Percentiles rank a stretch among this genome's conserved stretches.
Evolutionary conservation across 2,797 vertebrate species (phyloP).

Genomic region (Leptatherina wallacei): DNA sequence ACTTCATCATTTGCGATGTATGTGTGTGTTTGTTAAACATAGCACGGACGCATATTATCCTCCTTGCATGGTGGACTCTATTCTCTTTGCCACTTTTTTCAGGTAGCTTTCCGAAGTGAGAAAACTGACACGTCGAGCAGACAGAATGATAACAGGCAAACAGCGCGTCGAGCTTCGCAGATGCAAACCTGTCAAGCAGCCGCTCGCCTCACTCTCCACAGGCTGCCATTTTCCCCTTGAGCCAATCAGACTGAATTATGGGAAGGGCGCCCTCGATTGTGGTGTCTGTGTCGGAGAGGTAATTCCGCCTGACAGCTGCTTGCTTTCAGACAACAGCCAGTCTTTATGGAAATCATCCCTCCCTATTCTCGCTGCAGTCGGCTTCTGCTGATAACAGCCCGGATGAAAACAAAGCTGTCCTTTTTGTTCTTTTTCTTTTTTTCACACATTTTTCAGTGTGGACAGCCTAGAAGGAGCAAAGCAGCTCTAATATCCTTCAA

Average conservation of each 20-base stretch:
- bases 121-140: slow-evolving; percentile 61
- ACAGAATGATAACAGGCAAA: slow-evolving; percentile 81
- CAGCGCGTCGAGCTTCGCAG: slow-evolving; percentile 53
- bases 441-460: slow-evolving; percentile 17
- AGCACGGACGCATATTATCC: slow-evolving; percentile 1
- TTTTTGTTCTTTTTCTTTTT: slow-evolving; percentile 43
- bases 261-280: slow-evolving; percentile 81
- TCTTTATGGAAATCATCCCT: slow-evolving; percentile 83
- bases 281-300: slow-evolving; percentile 80
- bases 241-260: slow-evolving; percentile 85
- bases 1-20: not conserved
- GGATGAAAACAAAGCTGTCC: slow-evolving; percentile 71
- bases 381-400: slow-evolving; percentile 66
- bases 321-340: slow-evolving; percentile 82
- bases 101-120: slow-evolving; percentile 53
- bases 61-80: slow-evolving; percentile 46
- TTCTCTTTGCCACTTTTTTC: slow-evolving; percentile 63
- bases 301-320: slow-evolving; percentile 83
- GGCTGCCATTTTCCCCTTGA: slow-evolving; percentile 84
- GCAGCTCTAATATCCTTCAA: slow-evolving; percentile 34
- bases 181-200: slow-evolving; percentile 77
- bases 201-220: slow-evolving; percentile 74
- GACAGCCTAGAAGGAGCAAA: slow-evolving; percentile 48
- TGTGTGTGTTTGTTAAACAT: slow-evolving; percentile 4
- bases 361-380: slow-evolving; percentile 65